Percentiles rank a stretch among this genome's conserved stretches.
phyloP scores from a whole-genome alignment of 1,140 invertebrate genomes.

The Calephelis virginiensis region DNA sequence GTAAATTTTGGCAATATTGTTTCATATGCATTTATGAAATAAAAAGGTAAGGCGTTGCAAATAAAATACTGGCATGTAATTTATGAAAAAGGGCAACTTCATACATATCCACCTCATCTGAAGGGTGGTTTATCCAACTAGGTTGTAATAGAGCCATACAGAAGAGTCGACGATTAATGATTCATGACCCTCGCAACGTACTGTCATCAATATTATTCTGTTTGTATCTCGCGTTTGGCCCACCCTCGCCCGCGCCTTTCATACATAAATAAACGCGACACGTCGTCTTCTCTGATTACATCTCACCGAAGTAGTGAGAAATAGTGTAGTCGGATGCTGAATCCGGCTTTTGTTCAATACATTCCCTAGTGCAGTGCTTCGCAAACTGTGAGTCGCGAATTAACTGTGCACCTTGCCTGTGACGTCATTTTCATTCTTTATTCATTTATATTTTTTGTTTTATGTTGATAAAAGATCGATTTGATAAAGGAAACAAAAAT shows the following conservation, averaged over 20 bases:
- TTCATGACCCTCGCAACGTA: slow-evolving; percentile 74
- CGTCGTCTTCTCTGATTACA: slow-evolving; percentile 78
- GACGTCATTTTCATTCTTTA: too few species aligned
- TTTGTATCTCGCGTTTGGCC: slow-evolving; percentile 71
- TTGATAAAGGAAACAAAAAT: too few species aligned
- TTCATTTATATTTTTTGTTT: too few species aligned
- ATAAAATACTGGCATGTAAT: slow-evolving; percentile 29
- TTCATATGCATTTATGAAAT: too few species aligned
- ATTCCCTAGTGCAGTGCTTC: slow-evolving; percentile 46
- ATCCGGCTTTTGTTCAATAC: slow-evolving; percentile 75
- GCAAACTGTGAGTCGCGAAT: too few species aligned
- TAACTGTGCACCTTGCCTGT: too few species aligned
- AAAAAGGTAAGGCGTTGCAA: neutral
- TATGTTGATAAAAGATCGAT: too few species aligned
- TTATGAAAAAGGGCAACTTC: slow-evolving; percentile 53
- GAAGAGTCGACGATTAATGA: slow-evolving; percentile 74
- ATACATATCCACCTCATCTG: slow-evolving; percentile 49
- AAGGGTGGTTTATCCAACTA: slow-evolving; percentile 71
- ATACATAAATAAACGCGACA: slow-evolving; percentile 78
- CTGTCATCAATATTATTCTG: slow-evolving; percentile 79
- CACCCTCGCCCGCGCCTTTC: slow-evolving; percentile 73
- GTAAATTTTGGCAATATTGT: too few species aligned
- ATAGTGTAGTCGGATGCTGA: slow-evolving; percentile 75
- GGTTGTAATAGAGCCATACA: slow-evolving; percentile 75
- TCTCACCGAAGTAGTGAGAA: slow-evolving; percentile 77